Evolutionary conservation across 2,113 vertebrate genomes (phyloP).

Genomic region (Embiotoca jacksoni): DNA sequence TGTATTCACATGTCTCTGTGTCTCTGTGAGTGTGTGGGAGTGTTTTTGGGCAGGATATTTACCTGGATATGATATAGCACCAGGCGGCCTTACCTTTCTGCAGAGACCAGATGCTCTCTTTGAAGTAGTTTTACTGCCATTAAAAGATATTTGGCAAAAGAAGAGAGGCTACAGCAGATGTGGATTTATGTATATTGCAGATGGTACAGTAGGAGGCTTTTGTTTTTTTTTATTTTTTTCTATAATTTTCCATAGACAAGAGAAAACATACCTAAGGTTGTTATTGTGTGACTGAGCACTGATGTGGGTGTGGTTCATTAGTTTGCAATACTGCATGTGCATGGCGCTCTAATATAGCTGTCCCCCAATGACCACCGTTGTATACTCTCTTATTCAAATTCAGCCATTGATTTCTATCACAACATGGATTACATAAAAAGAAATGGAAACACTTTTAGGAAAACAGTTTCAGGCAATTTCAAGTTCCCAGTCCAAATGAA

Average conservation of each 20-base stretch:
- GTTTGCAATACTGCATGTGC: not conserved
- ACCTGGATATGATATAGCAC: constrained; percentile 12
- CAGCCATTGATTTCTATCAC: not conserved
- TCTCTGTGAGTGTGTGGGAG: constrained; percentile 11
- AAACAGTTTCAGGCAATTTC: not conserved
- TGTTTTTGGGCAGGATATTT: constrained; percentile 20
- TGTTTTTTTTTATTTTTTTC: constrained; percentile 1
- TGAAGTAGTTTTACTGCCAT: constrained; percentile 64
- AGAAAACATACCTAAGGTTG: constrained; percentile 19
- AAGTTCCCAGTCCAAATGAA: not conserved
- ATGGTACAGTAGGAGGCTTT: constrained; percentile 42
- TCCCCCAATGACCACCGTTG: not conserved
- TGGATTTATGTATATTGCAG: constrained; percentile 59
- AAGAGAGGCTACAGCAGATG: constrained; percentile 65
- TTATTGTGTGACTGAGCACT: not conserved
- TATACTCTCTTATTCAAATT: no score
- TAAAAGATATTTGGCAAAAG: constrained; percentile 69
- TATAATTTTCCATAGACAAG: constrained; percentile 6
- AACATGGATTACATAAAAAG: not conserved
- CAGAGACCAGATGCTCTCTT: constrained; percentile 63
- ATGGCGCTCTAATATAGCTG: not conserved
- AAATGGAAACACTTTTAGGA: not conserved
- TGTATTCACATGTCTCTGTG: not conserved
- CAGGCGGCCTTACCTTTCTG: constrained; percentile 37
- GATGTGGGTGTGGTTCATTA: not conserved